phyloP scores from a whole-genome alignment of 1,140 invertebrate genomes.

The Goniozus legneri region DNA sequence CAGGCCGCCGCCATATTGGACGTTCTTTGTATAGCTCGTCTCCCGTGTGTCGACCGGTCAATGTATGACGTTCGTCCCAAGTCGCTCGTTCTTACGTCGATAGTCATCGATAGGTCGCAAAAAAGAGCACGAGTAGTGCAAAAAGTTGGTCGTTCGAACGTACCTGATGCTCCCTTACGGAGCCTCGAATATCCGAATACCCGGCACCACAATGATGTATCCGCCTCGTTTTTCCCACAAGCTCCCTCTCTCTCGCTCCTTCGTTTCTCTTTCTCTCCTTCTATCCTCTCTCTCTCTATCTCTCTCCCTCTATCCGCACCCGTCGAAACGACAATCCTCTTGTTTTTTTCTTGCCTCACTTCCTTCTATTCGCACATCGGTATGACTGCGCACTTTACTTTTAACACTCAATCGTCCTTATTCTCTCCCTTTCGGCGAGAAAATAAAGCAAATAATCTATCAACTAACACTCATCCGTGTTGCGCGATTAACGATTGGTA shows the following conservation, averaged over 20 bases:
- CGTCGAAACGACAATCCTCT: conserved; percentile 11
- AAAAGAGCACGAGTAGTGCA: conserved; percentile 6
- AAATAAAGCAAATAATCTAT: no score
- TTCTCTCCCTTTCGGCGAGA: no score
- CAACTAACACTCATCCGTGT: no score
- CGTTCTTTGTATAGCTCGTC: not conserved
- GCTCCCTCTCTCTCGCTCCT: conserved; percentile 6
- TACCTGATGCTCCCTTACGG: conserved; percentile 31
- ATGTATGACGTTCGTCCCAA: not conserved
- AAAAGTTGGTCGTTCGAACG: not conserved
- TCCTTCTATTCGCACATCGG: conserved; percentile 28
- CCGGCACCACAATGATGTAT: conserved; percentile 17
- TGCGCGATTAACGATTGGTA: no score
- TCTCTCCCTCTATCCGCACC: conserved; percentile 17
- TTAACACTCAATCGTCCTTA: conserved; percentile 16
- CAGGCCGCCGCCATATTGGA: conserved; percentile 28
- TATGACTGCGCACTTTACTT: conserved; percentile 31
- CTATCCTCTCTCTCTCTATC: conserved; percentile 1
- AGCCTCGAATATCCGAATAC: conserved; percentile 20
- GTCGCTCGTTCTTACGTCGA: no score
- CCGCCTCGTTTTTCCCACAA: conserved; percentile 9
- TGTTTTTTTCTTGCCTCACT: conserved; percentile 19
- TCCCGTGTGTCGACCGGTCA: not conserved
- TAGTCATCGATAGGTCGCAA: not conserved
- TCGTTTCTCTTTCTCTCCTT: not conserved